Percentiles rank a stretch among this genome's conserved stretches.
phyloP scores from a whole-genome alignment of 2,113 vertebrate species.

The Ceuthmochares aereus region DNA sequence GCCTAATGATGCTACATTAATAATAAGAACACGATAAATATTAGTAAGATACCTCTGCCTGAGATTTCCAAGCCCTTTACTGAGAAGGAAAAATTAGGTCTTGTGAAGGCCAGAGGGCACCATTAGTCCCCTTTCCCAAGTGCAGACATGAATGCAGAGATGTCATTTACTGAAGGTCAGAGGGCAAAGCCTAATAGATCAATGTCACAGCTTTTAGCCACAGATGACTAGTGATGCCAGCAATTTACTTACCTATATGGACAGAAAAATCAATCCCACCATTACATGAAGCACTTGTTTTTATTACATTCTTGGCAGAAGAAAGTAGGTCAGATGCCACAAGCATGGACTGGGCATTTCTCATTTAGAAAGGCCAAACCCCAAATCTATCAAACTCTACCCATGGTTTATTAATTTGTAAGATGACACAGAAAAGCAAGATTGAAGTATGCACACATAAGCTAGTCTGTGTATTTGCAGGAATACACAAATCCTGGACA shows the following conservation, averaged over 20 bases:
- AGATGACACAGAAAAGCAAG: background rate
- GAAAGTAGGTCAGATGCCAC: slow-evolving; percentile 38
- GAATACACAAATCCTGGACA: background rate
- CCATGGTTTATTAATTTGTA: background rate
- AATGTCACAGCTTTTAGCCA: slow-evolving; percentile 65
- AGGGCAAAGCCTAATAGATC: slow-evolving; percentile 43
- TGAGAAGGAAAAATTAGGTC: background rate
- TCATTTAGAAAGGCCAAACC: background rate
- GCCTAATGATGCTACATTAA: background rate
- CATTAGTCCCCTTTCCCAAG: background rate
- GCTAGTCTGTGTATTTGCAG: background rate
- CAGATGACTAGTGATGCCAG: slow-evolving; percentile 55
- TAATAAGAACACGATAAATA: background rate
- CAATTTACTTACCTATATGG: slow-evolving; percentile 65
- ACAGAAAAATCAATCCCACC: slow-evolving; percentile 60
- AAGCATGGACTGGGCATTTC: background rate
- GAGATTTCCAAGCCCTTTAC: background rate
- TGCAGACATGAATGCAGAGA: background rate
- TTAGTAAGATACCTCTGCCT: background rate
- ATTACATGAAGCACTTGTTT: slow-evolving; percentile 41
- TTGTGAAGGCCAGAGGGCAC: background rate
- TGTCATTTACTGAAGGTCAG: slow-evolving; percentile 41
- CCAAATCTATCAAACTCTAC: background rate
- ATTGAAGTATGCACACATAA: background rate
- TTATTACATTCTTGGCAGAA: slow-evolving; percentile 27